Conservation (phyloP, 92 coral and sea anemone genomes). For the Phymanthus crucifer region DNA sequence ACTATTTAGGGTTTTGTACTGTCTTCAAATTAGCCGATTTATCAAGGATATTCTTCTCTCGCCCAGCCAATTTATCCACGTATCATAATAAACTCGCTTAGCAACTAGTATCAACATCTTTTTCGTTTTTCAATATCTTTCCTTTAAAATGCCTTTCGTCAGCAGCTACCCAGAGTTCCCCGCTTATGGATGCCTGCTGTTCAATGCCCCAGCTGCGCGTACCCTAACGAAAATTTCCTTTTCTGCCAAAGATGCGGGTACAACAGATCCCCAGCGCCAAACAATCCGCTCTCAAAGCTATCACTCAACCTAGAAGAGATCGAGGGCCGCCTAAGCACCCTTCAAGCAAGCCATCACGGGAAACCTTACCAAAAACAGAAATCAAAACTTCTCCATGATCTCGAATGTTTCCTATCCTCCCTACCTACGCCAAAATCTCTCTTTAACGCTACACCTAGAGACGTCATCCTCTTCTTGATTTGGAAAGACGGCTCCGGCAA, state of each 20-base stretch:
- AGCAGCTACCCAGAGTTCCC: conserved; percentile 24
- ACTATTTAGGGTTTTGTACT: no score
- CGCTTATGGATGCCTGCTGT: conserved; percentile 45
- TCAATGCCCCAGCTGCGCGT: conserved; percentile 41
- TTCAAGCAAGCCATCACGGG: neutral
- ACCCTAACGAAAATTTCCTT: conserved; percentile 50
- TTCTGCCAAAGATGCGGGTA: conserved; percentile 59
- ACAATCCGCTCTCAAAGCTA: no score
- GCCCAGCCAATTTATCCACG: no score
- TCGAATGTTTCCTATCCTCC: neutral
- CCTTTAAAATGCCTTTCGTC: neutral
- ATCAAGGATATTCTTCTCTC: no score
- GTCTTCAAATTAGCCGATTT: no score
- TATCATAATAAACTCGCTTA: no score
- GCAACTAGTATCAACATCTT: no score
- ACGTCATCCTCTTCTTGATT: neutral
- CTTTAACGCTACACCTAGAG: neutral
- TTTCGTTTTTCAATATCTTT: neutral
- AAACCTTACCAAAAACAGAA: neutral
- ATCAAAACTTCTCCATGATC: neutral
- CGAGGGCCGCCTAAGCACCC: no score
- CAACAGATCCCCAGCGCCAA: no score
- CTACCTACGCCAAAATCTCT: neutral
- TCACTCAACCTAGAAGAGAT: no score
- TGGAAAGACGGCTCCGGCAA: neutral